These are phyloP conservation scores for Trichogramma evanescens DNA, from an alignment of 2,888 invertebrate genomes.

Conservation along the genomic window DNA sequence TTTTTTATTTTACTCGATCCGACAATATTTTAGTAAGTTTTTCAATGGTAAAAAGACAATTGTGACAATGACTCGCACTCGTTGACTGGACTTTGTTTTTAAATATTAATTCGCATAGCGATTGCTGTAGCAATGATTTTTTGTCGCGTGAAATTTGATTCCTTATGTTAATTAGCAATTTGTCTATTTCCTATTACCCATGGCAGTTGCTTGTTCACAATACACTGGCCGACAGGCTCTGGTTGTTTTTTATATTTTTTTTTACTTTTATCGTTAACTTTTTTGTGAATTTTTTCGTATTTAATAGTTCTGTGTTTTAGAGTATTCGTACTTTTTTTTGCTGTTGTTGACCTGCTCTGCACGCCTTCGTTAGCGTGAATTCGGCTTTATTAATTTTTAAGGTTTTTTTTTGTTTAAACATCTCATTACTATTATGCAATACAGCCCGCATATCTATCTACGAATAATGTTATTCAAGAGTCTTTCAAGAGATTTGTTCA, in stretches of 20 bases:
- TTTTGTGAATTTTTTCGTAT: background rate
- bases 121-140: slow-evolving; percentile 33
- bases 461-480: slow-evolving; percentile 26
- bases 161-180: slow-evolving; percentile 28
- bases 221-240: slow-evolving; percentile 41
- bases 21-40: background rate
- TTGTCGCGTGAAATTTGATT: slow-evolving; percentile 37
- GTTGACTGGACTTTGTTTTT: slow-evolving; percentile 19
- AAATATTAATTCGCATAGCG: slow-evolving; percentile 26
- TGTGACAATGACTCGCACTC: slow-evolving; percentile 9
- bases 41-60: background rate
- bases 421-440: no score
- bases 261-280: slow-evolving; percentile 11
- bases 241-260: slow-evolving; percentile 19
- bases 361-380: background rate
- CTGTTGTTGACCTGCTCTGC: slow-evolving; percentile 19
- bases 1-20: no score
- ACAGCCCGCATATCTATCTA: no score
- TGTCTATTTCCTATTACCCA: slow-evolving; percentile 40
- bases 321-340: slow-evolving; percentile 15
- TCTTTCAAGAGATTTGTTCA: slow-evolving; percentile 31
- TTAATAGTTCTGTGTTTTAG: slow-evolving; percentile 21
- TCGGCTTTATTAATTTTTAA: no score
- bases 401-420: no score
- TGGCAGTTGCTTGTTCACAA: slow-evolving; percentile 44